Percentiles rank a stretch among this genome's conserved stretches.
Conservation (phyloP, 2,888 invertebrate genomes). For the Erebia ligea region DNA sequence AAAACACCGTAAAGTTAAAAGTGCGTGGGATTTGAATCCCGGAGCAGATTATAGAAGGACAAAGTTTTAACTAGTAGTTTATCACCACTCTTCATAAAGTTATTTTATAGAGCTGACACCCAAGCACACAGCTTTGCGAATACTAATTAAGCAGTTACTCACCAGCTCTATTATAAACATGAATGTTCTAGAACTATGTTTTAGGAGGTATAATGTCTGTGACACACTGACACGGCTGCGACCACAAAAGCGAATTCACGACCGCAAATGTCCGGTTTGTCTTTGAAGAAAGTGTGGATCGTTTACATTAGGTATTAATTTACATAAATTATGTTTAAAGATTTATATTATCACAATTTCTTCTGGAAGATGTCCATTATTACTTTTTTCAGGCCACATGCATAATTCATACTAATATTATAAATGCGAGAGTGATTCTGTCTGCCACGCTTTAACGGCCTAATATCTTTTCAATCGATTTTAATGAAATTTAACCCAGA, state of each 20-base stretch:
- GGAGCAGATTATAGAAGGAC: no score
- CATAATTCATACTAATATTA: no score
- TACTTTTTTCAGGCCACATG: no score
- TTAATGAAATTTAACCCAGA: no score
- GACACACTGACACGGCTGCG: conserved; percentile 25
- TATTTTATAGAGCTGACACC: neutral
- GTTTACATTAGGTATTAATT: conserved; percentile 12
- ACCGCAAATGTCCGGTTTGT: conserved; percentile 23
- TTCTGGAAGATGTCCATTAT: no score
- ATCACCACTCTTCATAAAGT: neutral
- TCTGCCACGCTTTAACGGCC: no score
- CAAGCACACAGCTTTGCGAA: neutral
- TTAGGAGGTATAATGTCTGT: conserved; percentile 17
- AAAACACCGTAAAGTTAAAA: no score
- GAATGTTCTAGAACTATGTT: conserved; percentile 8
- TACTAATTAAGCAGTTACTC: conserved; percentile 1
- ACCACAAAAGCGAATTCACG: conserved; percentile 23
- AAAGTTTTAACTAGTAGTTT: no score
- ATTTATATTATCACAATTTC: neutral
- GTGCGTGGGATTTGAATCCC: no score
- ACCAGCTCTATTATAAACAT: neutral
- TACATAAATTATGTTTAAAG: neutral
- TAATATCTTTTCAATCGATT: no score
- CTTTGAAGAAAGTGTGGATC: conserved; percentile 12
- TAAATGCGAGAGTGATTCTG: no score